Evolutionary conservation across 2,113 vertebrate genomes (phyloP).

Genomic region (Cepphus grylle): DNA sequence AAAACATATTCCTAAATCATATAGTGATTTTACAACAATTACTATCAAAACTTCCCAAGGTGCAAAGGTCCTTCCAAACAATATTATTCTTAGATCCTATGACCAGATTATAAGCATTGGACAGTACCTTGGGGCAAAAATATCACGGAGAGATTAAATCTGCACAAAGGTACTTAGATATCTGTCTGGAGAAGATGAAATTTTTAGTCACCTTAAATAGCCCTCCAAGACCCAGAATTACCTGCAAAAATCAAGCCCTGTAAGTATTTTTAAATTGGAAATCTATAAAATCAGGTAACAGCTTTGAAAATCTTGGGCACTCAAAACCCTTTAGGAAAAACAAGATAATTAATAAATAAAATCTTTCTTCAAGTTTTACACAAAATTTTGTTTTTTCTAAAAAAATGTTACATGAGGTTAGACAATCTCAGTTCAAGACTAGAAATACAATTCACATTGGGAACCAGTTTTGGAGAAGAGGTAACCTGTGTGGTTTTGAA

Average conservation of each 20-base stretch:
- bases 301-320: background rate
- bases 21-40: background rate
- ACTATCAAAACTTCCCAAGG: background rate
- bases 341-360: background rate
- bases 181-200: background rate
- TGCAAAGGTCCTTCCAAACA: background rate
- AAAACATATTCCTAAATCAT: constrained; percentile 8
- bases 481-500: background rate
- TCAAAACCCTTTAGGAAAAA: background rate
- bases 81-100: background rate
- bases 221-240: background rate
- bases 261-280: background rate
- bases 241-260: background rate
- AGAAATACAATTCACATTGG: background rate
- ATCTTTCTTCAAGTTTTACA: background rate
- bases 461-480: background rate
- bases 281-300: background rate
- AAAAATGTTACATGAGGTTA: background rate
- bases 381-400: background rate
- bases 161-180: background rate
- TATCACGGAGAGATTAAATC: background rate
- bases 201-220: background rate
- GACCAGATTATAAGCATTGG: background rate
- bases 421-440: background rate
- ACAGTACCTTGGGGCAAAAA: background rate